A percentile compares a stretch with the other conserved stretches of the same genome.
These are phyloP conservation scores for Aix galericulata DNA, from an alignment of 2,113 vertebrate species.

Conservation along the genomic window DNA sequence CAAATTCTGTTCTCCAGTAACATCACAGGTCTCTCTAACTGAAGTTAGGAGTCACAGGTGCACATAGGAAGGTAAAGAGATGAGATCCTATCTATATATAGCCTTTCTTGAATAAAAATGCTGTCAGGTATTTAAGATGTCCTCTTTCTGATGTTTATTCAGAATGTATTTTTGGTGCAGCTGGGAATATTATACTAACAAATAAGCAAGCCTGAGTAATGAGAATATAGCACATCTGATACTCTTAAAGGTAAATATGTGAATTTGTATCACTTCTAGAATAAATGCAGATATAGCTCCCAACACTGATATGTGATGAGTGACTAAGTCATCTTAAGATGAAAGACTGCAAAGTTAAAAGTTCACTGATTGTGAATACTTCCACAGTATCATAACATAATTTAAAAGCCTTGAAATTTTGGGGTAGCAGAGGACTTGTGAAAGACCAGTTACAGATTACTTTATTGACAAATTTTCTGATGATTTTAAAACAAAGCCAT, in stretches of 20 bases:
- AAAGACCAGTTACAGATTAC: neutral
- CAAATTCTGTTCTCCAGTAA: neutral
- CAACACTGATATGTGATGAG: neutral
- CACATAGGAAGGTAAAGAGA: neutral
- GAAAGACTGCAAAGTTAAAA: conserved; percentile 13
- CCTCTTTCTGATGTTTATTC: conserved; percentile 26
- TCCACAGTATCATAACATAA: neutral
- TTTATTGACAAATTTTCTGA: neutral
- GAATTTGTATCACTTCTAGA: neutral
- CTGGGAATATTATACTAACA: conserved; percentile 20
- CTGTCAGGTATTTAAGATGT: conserved; percentile 5
- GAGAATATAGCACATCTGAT: neutral
- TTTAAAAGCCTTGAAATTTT: conserved; percentile 4
- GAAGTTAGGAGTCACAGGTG: neutral
- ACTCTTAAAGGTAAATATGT: neutral
- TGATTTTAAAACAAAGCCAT: neutral
- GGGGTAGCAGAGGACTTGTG: neutral
- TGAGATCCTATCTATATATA: neutral
- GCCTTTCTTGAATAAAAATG: neutral
- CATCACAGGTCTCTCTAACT: neutral
- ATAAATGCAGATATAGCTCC: neutral
- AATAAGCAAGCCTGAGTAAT: conserved; percentile 20
- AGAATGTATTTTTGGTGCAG: conserved; percentile 15
- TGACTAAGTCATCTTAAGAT: neutral
- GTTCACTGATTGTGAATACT: conserved; percentile 4